These are phyloP conservation scores for Xestia rhomboidea DNA, from an alignment of 2,888 invertebrate species.

Conservation along the genomic window DNA sequence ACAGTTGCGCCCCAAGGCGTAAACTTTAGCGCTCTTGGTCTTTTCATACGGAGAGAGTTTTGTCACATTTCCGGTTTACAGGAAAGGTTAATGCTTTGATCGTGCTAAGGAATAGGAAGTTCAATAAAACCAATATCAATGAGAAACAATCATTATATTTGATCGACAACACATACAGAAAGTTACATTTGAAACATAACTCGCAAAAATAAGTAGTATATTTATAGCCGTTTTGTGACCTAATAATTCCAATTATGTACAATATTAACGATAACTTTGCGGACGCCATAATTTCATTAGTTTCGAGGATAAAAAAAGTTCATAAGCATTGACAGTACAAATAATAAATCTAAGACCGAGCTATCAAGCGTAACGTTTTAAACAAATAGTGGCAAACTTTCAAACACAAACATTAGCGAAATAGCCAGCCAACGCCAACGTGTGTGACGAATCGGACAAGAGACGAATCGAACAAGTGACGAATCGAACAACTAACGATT, in stretches of 20 bases:
- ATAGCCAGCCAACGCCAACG: slow-evolving; percentile 24
- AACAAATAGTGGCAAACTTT: slow-evolving; percentile 18
- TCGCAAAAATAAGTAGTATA: slow-evolving; percentile 20
- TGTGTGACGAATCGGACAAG: not conserved
- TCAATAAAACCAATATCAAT: slow-evolving; percentile 39
- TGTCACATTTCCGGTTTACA: not conserved
- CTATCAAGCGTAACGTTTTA: slow-evolving; percentile 24
- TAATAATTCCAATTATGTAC: slow-evolving; percentile 42
- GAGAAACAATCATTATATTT: slow-evolving; percentile 64
- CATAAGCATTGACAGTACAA: slow-evolving; percentile 32
- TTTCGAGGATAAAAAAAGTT: slow-evolving; percentile 18
- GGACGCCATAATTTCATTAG: slow-evolving; percentile 51
- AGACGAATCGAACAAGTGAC: too few species aligned
- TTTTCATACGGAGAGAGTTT: not conserved
- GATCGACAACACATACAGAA: slow-evolving; percentile 59
- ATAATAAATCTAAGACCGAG: slow-evolving; percentile 31
- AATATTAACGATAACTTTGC: slow-evolving; percentile 36
- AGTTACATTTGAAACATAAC: slow-evolving; percentile 41
- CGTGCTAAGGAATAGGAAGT: not conserved
- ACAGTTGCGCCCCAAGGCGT: not conserved
- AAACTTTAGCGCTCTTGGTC: not conserved
- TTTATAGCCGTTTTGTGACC: slow-evolving; percentile 55
- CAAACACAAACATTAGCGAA: slow-evolving; percentile 14
- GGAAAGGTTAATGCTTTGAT: not conserved
- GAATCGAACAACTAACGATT: not conserved